Conservation (phyloP, 2,888 invertebrate species). For the Euplagia quadripunctaria region DNA sequence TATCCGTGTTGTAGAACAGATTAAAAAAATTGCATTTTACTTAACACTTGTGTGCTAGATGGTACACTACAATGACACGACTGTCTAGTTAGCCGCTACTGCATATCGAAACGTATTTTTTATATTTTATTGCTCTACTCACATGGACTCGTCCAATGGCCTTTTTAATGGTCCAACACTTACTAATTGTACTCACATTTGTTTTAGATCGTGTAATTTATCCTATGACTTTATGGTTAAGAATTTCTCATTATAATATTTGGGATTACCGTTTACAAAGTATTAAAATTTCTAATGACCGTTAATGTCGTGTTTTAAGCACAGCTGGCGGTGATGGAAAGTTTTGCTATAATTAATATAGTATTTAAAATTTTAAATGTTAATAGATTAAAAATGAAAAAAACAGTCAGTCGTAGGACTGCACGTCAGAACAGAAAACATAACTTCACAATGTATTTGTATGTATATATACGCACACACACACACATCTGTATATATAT, state of each 20-base stretch:
- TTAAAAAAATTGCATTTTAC: neutral
- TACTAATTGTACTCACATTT: slow-evolving; percentile 55
- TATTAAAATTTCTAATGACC: slow-evolving; percentile 26
- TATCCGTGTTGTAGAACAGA: neutral
- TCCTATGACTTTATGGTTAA: slow-evolving; percentile 31
- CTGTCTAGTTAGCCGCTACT: slow-evolving; percentile 53
- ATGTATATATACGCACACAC: no score
- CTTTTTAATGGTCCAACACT: slow-evolving; percentile 58
- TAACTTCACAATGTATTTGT: no score
- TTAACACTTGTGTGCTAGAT: slow-evolving; percentile 30
- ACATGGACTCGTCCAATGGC: slow-evolving; percentile 52
- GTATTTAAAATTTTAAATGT: slow-evolving; percentile 5
- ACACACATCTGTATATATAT: no score
- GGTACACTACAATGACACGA: slow-evolving; percentile 46
- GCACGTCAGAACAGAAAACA: no score
- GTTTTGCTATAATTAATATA: slow-evolving; percentile 2
- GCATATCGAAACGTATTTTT: slow-evolving; percentile 51
- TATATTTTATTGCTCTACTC: slow-evolving; percentile 53
- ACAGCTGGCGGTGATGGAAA: slow-evolving; percentile 12
- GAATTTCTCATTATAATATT: slow-evolving; percentile 39
- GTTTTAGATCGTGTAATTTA: slow-evolving; percentile 42
- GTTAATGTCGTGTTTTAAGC: slow-evolving; percentile 9
- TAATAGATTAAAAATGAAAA: no score
- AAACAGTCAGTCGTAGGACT: no score
- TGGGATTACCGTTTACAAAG: slow-evolving; percentile 19